Evolutionary conservation across 2,113 vertebrate genomes (phyloP).

Genomic region (Menura novaehollandiae): DNA sequence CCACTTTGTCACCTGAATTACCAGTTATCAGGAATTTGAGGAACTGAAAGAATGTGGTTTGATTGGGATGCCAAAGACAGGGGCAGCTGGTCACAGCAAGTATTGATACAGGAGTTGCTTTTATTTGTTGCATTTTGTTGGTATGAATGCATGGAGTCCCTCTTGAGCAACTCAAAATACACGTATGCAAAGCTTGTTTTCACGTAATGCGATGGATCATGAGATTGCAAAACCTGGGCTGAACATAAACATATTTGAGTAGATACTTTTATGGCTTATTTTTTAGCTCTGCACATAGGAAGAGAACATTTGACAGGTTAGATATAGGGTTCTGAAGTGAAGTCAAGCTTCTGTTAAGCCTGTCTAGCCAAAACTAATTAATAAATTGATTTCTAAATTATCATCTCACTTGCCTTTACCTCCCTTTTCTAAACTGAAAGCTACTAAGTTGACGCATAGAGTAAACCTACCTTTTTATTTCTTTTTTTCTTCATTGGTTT

Average conservation of each 20-base stretch:
- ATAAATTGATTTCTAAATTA: background rate
- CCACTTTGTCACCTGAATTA: background rate
- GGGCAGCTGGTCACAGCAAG: background rate
- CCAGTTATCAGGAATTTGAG: background rate
- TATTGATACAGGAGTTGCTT: background rate
- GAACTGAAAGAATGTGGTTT: background rate
- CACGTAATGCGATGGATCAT: background rate
- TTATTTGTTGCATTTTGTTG: background rate
- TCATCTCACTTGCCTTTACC: background rate
- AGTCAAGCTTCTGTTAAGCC: background rate
- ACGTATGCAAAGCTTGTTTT: background rate
- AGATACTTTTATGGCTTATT: background rate
- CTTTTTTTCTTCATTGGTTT: background rate
- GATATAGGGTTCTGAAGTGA: background rate
- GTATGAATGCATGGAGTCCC: background rate
- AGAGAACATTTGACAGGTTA: background rate
- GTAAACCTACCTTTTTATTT: background rate
- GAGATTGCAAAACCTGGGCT: background rate
- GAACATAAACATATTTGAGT: background rate
- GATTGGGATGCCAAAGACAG: background rate
- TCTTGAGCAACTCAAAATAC: background rate
- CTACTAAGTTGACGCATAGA: background rate
- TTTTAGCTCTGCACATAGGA: background rate
- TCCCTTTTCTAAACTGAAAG: background rate
- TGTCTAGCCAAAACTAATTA: background rate